Evolutionary conservation across 2,797 vertebrate genomes (phyloP).

Genomic region (Dicrostonyx torquatus): DNA sequence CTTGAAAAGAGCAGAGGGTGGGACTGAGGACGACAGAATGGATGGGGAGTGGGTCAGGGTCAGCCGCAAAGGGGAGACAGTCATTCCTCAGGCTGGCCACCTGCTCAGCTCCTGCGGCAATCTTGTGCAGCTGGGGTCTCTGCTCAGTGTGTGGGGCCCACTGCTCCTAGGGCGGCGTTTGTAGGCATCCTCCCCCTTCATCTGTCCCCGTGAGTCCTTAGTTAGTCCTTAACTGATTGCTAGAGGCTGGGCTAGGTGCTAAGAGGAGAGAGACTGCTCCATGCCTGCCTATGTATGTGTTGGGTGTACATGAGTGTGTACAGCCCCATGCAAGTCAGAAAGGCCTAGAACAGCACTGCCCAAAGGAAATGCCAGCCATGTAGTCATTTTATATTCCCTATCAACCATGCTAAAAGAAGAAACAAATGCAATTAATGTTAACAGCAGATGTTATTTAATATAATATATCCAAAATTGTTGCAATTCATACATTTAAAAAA

Average conservation of each 20-base stretch:
- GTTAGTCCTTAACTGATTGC: neutral
- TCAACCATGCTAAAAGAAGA: neutral
- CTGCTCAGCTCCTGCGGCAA: slow-evolving; percentile 23
- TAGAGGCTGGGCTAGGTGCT: neutral
- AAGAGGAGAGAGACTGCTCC: too few species aligned
- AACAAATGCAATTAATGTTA: neutral
- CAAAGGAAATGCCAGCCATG: neutral
- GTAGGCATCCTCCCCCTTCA: neutral
- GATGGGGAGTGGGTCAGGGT: slow-evolving; percentile 72
- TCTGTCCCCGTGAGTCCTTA: neutral
- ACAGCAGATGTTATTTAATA: neutral
- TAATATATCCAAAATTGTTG: neutral
- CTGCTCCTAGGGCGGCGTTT: neutral
- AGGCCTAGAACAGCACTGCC: too few species aligned
- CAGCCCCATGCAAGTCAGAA: neutral
- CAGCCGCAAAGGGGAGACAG: slow-evolving; percentile 46
- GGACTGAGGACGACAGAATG: slow-evolving; percentile 55
- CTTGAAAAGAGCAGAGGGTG: slow-evolving; percentile 62
- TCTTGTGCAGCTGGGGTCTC: slow-evolving; percentile 55
- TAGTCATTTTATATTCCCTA: neutral
- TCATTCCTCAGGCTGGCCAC: slow-evolving; percentile 53
- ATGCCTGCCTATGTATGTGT: rapidly evolving
- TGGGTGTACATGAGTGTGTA: too few species aligned
- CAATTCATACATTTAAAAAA: neutral
- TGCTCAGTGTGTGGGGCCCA: neutral